Base-by-base conservation (phyloP, 2,888 invertebrate species). In the Melieria picta region DNA sequence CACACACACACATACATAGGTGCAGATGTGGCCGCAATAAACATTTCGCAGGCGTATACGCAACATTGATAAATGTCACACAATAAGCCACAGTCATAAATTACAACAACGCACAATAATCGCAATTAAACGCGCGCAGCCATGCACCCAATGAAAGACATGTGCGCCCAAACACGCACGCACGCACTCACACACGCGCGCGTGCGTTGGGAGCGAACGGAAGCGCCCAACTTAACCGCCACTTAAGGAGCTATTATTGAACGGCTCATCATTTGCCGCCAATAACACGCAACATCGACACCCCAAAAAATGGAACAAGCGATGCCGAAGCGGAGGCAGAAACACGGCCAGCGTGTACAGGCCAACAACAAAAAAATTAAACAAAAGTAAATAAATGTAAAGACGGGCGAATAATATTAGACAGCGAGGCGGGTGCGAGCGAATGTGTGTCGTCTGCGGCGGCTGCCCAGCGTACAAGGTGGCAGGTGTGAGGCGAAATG, bases 21-120 rank as follows among this genome's bases (percentile, higher is more conserved):
- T 13, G 9, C 45, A 45, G 48, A 16, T 30, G 30, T 16, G 7
- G 4, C 30, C 42, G 45, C 55, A 65, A 16, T 46, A 43, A 11
- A 47, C 7, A 6, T 0, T 4, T n/a, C 4, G 43, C 30, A 7
- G 60, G 58, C 67, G 67, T 60, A 67, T 67, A 67, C 67, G 67
- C 60, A 67, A 67, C 67, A 47, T 67, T 67, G 67, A 60, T 60
- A 60, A 58, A 58, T 58, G 66, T 48, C 66, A 48, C 1, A 16
- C 66, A 66, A 58, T 66, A 58, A 66, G 48, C 47, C 47, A 48
- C 4, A 57, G n/a, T 7, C 5, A 58, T 66, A 66, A 66, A 66
- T 66, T 58, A 66, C 4, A 57, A 58, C 5, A 52, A 50, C 42
- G 52, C 50, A 50, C 43, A 43, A 64, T 64, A 43, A 64, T 52